Percentiles rank a stretch among this genome's conserved stretches.
These are phyloP conservation scores for Conistra vaccinii DNA, from an alignment of 2,888 invertebrate species.

Conservation along the genomic window DNA sequence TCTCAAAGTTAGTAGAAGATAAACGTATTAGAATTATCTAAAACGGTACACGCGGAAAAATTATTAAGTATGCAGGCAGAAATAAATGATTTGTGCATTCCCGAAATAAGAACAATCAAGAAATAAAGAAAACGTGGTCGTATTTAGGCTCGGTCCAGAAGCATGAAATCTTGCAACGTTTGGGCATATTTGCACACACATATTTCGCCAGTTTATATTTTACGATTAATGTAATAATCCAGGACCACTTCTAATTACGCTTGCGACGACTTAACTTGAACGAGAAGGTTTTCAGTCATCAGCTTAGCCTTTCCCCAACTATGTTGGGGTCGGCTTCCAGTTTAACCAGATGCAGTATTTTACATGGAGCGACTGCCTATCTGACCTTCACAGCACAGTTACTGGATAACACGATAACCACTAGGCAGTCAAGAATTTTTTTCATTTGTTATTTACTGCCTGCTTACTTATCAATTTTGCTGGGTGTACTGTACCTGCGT, in stretches of 20 bases:
- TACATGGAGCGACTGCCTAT: not conserved
- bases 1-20: not conserved
- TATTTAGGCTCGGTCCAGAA: no score
- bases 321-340: not conserved
- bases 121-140: not conserved
- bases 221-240: not conserved
- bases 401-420: not conserved
- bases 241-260: not conserved
- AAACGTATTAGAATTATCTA: not conserved
- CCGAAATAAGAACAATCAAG: not conserved
- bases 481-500: not conserved
- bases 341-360: not conserved
- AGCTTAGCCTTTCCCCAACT: no score
- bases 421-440: not conserved
- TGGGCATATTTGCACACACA: no score
- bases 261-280: no score
- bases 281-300: no score
- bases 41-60: conserved; percentile 8
- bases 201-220: no score
- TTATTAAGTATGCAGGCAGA: not conserved
- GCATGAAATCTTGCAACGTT: no score
- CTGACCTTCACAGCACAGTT: not conserved
- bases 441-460: not conserved
- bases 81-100: not conserved
- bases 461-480: not conserved